Conservation (phyloP, 2,888 invertebrate species). For the Tridacna gigas region DNA sequence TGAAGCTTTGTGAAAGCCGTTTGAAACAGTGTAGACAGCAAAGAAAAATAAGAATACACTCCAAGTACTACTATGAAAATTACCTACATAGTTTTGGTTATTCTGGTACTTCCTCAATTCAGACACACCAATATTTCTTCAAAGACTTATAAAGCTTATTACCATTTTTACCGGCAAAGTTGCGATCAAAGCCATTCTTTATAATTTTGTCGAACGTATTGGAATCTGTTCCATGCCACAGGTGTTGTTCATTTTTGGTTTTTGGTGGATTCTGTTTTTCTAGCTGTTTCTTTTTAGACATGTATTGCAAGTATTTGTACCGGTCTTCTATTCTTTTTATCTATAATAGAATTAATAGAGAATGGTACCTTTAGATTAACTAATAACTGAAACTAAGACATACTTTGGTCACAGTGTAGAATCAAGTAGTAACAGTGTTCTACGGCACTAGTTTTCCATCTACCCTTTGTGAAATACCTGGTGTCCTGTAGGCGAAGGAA, state of each 20-base stretch:
- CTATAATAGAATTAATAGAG: background rate
- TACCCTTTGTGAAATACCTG: no score
- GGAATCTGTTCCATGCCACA: slow-evolving; percentile 68
- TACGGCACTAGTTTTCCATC: no score
- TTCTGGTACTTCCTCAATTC: no score
- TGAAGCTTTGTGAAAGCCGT: no score
- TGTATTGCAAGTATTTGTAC: slow-evolving; percentile 15
- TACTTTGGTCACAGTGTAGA: background rate
- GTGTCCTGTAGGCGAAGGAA: no score
- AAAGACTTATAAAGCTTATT: background rate
- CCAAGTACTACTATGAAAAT: no score
- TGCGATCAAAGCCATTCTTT: slow-evolving; percentile 15
- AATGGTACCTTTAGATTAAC: background rate
- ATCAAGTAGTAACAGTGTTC: no score
- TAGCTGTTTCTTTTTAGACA: slow-evolving; percentile 53
- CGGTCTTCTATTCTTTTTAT: slow-evolving; percentile 7
- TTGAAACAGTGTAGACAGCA: no score
- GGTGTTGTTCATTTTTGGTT: slow-evolving; percentile 49
- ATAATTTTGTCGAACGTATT: background rate
- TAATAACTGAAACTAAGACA: background rate
- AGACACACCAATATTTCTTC: no score
- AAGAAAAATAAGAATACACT: no score
- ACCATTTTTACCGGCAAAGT: slow-evolving; percentile 13
- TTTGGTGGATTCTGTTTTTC: slow-evolving; percentile 44
- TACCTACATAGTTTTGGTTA: no score